A percentile compares a stretch with the other conserved stretches of the same genome.
Evolutionary conservation across 2,888 invertebrate species (phyloP).

Genomic region (Ptychoptera contaminata): DNA sequence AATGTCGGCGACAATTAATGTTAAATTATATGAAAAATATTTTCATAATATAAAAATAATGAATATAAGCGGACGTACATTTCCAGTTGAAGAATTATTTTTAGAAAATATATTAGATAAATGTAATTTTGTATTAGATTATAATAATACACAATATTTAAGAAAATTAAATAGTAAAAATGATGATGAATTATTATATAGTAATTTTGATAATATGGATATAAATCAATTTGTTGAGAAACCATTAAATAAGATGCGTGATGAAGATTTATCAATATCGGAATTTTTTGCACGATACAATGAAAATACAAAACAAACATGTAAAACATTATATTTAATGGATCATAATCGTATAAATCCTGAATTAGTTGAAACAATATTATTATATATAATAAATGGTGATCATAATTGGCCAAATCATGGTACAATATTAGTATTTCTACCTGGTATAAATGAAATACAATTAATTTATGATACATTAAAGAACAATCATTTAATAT

Average conservation of each 20-base stretch:
- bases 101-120: constrained; percentile 66
- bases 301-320: constrained; percentile 43
- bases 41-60: constrained; percentile 65
- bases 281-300: constrained; percentile 50
- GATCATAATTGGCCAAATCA: constrained; percentile 36
- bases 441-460: constrained; percentile 69
- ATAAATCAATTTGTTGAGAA: constrained; percentile 36
- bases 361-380: constrained; percentile 54
- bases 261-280: constrained; percentile 52
- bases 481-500: constrained; percentile 33
- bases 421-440: constrained; percentile 65
- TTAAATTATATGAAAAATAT: constrained; percentile 68
- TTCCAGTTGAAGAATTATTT: constrained; percentile 65
- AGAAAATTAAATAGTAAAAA: constrained; percentile 45
- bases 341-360: constrained; percentile 63
- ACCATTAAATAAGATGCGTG: constrained; percentile 45
- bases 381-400: constrained; percentile 54
- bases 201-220: constrained; percentile 48
- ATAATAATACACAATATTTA: constrained; percentile 36
- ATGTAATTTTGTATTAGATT: constrained; percentile 42
- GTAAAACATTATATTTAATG: constrained; percentile 61
- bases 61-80: constrained; percentile 70
- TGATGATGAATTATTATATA: constrained; percentile 39
- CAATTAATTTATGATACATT: constrained; percentile 53
- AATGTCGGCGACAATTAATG: constrained; percentile 89